Evolutionary conservation across 2,797 vertebrate species (phyloP).

Genomic region (Acanthornis magna): DNA sequence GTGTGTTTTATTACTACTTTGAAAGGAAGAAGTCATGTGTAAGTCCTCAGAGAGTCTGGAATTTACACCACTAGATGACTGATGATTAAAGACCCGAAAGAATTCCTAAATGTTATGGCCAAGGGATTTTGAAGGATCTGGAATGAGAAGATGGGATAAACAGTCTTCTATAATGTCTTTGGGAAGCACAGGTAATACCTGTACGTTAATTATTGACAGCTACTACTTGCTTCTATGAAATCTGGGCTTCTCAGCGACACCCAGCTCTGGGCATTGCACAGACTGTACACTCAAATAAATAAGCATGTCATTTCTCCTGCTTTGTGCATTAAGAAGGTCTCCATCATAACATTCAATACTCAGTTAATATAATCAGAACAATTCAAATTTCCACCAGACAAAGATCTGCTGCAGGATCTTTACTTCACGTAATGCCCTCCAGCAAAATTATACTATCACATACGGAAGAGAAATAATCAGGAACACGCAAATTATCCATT

Average conservation of each 20-base stretch:
- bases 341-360: background rate
- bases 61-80: background rate
- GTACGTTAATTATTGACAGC: background rate
- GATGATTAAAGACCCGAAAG: background rate
- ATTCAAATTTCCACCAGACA: slow-evolving; percentile 2
- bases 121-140: background rate
- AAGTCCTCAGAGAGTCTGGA: background rate
- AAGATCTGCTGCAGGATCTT: background rate
- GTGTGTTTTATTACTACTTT: background rate
- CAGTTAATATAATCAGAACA: slow-evolving; percentile 12
- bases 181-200: background rate
- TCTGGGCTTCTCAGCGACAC: background rate
- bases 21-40: background rate
- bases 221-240: background rate
- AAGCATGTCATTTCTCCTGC: background rate
- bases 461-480: background rate
- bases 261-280: background rate
- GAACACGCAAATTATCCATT: background rate
- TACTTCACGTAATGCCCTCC: background rate
- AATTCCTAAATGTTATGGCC: background rate
- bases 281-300: background rate
- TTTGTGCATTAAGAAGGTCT: background rate
- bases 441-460: slow-evolving; percentile 5
- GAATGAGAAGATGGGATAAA: background rate
- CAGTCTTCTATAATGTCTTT: background rate